Percentiles rank a stretch among this genome's conserved stretches.
These are phyloP conservation scores for Ictidomys tridecemlineatus DNA, from an alignment of 2,113 vertebrate genomes.

Conservation along the genomic window DNA sequence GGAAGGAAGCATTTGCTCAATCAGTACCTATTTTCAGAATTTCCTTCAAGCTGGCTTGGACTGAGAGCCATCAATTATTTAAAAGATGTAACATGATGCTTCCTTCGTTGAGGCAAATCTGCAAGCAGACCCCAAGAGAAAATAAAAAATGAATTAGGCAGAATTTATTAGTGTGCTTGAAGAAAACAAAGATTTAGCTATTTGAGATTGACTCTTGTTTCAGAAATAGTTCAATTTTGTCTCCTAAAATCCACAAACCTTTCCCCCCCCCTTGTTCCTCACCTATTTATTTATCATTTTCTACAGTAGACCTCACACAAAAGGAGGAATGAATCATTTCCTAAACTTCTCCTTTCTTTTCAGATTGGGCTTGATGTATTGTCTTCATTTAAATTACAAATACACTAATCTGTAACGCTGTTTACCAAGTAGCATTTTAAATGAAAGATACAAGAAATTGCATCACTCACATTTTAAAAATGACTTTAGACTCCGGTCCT, in stretches of 20 bases:
- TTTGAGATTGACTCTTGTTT: slow-evolving; percentile 83
- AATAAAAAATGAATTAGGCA: slow-evolving; percentile 99
- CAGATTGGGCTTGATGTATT: slow-evolving; percentile 88
- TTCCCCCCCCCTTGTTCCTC: slow-evolving; percentile 32
- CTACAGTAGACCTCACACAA: slow-evolving; percentile 76
- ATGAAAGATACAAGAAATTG: slow-evolving; percentile 90
- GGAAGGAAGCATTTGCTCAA: slow-evolving; percentile 89
- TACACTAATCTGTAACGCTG: slow-evolving; percentile 90
- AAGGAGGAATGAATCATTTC: slow-evolving; percentile 87
- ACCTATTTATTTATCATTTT: slow-evolving; percentile 72
- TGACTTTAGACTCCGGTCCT: slow-evolving; percentile 87
- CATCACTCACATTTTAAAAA: slow-evolving; percentile 90
- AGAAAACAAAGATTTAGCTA: slow-evolving; percentile 91
- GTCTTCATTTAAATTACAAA: slow-evolving; percentile 93
- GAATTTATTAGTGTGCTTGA: slow-evolving; percentile 96
- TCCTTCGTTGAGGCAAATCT: slow-evolving; percentile 99
- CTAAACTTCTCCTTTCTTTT: slow-evolving; percentile 88
- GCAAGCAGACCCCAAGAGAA: slow-evolving; percentile 96
- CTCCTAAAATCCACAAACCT: slow-evolving; percentile 77
- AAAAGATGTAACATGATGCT: slow-evolving; percentile 99
- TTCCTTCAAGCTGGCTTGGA: slow-evolving; percentile 91
- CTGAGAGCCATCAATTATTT: slow-evolving; percentile 99
- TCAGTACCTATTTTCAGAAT: slow-evolving; percentile 95
- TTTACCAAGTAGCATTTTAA: slow-evolving; percentile 91
- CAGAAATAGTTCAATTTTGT: slow-evolving; percentile 85